Percentiles rank a stretch among this genome's conserved stretches.
Evolutionary conservation across 2,797 vertebrate species (phyloP).

Genomic region (Limosa lapponica): DNA sequence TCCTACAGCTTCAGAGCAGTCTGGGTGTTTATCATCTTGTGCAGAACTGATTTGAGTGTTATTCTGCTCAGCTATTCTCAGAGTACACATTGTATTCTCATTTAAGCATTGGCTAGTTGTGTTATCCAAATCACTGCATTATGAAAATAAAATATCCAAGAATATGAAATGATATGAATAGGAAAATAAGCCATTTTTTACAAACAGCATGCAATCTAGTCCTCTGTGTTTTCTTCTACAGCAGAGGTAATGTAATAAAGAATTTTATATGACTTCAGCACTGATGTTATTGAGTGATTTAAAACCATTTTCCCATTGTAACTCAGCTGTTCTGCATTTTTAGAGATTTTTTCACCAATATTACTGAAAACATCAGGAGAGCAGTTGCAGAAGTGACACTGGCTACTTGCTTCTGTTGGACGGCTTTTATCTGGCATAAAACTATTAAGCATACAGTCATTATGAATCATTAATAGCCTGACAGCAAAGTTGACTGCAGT

Average conservation of each 20-base stretch:
- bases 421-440: conserved; percentile 78
- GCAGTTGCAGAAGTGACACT: conserved; percentile 55
- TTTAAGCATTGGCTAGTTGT: conserved; percentile 60
- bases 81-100: conserved; percentile 59
- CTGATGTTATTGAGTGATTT: conserved; percentile 67
- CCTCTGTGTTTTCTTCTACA: conserved; percentile 59
- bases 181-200: conserved; percentile 53
- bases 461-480: conserved; percentile 85
- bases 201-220: conserved; percentile 14
- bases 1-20: conserved; percentile 69
- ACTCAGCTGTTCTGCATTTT: conserved; percentile 69
- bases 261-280: conserved; percentile 64
- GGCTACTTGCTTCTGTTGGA: conserved; percentile 73
- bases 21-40: conserved; percentile 62
- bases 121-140: conserved; percentile 64
- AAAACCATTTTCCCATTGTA: conserved; percentile 68
- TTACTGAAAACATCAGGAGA: conserved; percentile 70
- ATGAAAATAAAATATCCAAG: conserved; percentile 66
- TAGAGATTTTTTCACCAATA: conserved; percentile 64
- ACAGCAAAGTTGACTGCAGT: conserved; percentile 80
- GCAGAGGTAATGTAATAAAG: conserved; percentile 64
- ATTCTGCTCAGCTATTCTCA: conserved; percentile 65
- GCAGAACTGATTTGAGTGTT: conserved; percentile 61
- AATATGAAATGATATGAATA: conserved; percentile 54
- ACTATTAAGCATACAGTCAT: conserved; percentile 76